These are phyloP conservation scores for Brachycybe producta DNA, from an alignment of 2,888 invertebrate genomes.

Conservation along the genomic window DNA sequence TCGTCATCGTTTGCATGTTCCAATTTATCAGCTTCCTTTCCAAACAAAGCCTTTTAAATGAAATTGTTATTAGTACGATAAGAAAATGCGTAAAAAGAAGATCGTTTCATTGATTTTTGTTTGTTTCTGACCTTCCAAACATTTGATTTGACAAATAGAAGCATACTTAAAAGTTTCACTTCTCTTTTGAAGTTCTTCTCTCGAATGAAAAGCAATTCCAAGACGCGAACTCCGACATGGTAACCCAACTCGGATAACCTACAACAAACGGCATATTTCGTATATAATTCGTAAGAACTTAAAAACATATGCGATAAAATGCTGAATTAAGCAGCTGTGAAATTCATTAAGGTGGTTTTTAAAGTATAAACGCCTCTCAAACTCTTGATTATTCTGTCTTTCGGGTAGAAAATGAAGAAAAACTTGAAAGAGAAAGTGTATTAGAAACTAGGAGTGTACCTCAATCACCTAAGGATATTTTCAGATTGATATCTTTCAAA, in stretches of 20 bases:
- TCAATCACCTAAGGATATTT: too few species aligned
- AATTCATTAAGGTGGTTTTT: too few species aligned
- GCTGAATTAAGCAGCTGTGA: too few species aligned
- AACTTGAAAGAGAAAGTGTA: too few species aligned
- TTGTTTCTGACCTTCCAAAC: slow-evolving; percentile 64
- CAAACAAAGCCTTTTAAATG: slow-evolving; percentile 67
- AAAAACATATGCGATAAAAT: too few species aligned
- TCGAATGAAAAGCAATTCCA: slow-evolving; percentile 85
- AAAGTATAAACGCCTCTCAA: too few species aligned
- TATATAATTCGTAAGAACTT: too few species aligned
- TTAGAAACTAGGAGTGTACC: too few species aligned
- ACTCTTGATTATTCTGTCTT: too few species aligned
- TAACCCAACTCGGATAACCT: slow-evolving; percentile 89
- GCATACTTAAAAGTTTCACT: slow-evolving; percentile 83
- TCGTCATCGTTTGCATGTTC: slow-evolving; percentile 99
- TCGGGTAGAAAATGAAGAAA: too few species aligned
- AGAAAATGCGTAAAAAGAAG: not conserved
- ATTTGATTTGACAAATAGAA: slow-evolving; percentile 88
- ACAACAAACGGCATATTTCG: too few species aligned
- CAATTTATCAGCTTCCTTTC: slow-evolving; percentile 94
- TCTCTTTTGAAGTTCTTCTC: slow-evolving; percentile 90
- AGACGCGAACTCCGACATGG: slow-evolving; percentile 82
- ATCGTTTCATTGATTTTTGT: slow-evolving; percentile 6
- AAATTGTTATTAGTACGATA: slow-evolving; percentile 1
- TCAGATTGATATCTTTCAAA: too few species aligned